Evolutionary conservation across 2,888 invertebrate genomes (phyloP), one percentile per base, ranked within the genome.

Genomic region (Choreutis nemorana): DNA sequence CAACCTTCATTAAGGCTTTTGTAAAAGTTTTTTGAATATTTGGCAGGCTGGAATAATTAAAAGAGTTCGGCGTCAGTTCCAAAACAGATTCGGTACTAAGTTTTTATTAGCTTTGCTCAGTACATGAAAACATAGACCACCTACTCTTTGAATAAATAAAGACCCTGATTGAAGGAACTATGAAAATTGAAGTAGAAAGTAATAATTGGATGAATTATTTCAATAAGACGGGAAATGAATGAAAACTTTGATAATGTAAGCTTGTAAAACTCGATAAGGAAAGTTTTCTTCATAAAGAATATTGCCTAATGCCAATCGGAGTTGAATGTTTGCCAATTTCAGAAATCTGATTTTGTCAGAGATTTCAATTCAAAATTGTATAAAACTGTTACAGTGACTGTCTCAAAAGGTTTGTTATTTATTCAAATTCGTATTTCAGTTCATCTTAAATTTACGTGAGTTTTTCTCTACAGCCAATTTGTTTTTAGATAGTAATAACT

Each of bases 21-120:
- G 47, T 39, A 42, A 46, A 49, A 49, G 44, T 52, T 50, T 35
- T 27, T 32, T 22, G 36, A 51, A 55, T 52, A 55, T 55, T 45
- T 40, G 48, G 40, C 36, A 44, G 50, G 38, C 43, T 36, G 42
- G 57, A 54, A 57, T 61, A 62, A 62, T 63, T 62, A 61, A 62
- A 61, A 62, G 58, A 61, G 59, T 60, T 61, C 33, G 33, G 42
- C 42, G 45, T 45, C 45, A 44, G 53, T 55, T 58, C 47, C 40
- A 48, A 56, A 59, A 55, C 53, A 38, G 49, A 50, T 45, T 48
- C 43, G 29, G 42, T 37, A 39, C 37, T 39, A 43, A 45, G 50
- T 36, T 49, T 48, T 45, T 47, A 38, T 32, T 18, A 5, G 8
- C 18, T 18, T 18, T 5, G 8, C 5, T 9, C 10, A 15, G 15